phyloP scores from a whole-genome alignment of 2,888 invertebrate genomes.

The Pterostichus niger region DNA sequence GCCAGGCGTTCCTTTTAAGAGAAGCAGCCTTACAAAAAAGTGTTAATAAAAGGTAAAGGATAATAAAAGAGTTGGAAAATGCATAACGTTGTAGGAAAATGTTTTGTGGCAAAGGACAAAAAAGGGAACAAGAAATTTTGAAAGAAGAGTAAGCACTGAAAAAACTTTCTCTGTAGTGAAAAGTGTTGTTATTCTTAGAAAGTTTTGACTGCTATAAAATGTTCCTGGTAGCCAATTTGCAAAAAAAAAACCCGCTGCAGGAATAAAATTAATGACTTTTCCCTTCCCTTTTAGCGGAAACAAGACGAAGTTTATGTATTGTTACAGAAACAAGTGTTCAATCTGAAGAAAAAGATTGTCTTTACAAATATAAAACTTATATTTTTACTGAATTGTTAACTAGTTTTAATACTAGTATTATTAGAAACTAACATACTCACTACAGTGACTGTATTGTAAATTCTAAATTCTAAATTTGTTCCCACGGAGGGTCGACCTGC shows the following conservation, averaged over 20 bases:
- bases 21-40: constrained; percentile 10
- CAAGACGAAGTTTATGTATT: constrained; percentile 56
- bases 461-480: too few relatives aligned
- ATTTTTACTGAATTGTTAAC: not conserved
- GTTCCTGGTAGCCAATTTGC: constrained; percentile 60
- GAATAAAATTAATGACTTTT: constrained; percentile 60
- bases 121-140: constrained; percentile 27
- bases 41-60: constrained; percentile 18
- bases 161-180: constrained; percentile 40
- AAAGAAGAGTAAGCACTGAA: constrained; percentile 43
- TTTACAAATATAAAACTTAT: not conserved
- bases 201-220: constrained; percentile 53
- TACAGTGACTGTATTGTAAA: not conserved
- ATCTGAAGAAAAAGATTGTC: constrained; percentile 21
- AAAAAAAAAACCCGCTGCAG: constrained; percentile 46
- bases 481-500: too few relatives aligned
- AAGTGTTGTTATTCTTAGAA: constrained; percentile 52
- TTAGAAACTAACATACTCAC: not conserved
- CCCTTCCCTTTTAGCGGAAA: constrained; percentile 40
- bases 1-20: not conserved
- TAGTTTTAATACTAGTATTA: not conserved
- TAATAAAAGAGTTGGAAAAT: constrained; percentile 36
- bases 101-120: constrained; percentile 28
- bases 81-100: constrained; percentile 30
- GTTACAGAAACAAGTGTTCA: constrained; percentile 55